Evolutionary conservation across 2,888 invertebrate genomes (phyloP), one percentile per base, ranked within the genome.

Genomic region (Morpho deidamia): DNA sequence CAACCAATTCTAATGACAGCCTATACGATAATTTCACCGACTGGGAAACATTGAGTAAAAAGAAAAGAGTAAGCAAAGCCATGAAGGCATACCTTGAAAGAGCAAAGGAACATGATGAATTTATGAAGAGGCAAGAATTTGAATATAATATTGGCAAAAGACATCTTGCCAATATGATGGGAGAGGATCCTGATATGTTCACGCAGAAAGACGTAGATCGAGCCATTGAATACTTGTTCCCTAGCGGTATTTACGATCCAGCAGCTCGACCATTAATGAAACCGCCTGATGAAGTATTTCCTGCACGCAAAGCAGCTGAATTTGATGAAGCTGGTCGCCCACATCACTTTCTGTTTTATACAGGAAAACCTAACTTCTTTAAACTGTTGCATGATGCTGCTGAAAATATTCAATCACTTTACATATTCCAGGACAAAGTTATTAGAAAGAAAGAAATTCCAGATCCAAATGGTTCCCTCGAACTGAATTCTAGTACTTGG

Each of bases 131-230:
- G 60, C 94, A 97, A 80, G 90, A 91, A 47, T 79, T 92, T 9
- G 96, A 98, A 70, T 99, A 93, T 79, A 94, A 96, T 77, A 94
- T 97, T 70, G 99, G 99, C 11, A 97, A 95, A 78, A 91, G 98
- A 35, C 98, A 99, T 89, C 91, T 99, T 60, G 99, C 99, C 0
- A 99, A 98, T 78, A 99, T 99, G 93, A 99, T 99, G 99, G 99
- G 99, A 0, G 94, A 94, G 79, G 95, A 99, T 89, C 94, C 95
- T 0, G 95, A 97, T 70, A 93, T 92, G 0, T 96, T 99, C 74
- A 95, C 95, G 0, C 96, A 98, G 74, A 91, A 93, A 51, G 96
- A 98, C 76, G 92, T 99, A 34, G 93, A 97, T 84, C 92, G 92
- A 74, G 95, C 98, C 2, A 96, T 99, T 66, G 92, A 93, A 61